Percentiles rank a stretch among this genome's conserved stretches.
Evolutionary conservation across 1,140 invertebrate species (phyloP).

Genomic region (Holotrichia oblita): DNA sequence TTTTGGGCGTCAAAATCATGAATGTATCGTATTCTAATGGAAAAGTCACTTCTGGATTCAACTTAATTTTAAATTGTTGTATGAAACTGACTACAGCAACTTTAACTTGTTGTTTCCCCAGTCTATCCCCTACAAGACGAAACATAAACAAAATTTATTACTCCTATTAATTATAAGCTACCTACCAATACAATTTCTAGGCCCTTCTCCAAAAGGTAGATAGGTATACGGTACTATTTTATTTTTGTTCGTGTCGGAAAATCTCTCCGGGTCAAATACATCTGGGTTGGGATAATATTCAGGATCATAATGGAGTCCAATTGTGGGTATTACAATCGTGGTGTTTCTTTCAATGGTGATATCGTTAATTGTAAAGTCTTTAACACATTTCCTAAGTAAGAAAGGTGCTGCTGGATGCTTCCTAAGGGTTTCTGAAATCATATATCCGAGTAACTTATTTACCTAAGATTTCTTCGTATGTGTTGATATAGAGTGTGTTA

Average conservation of each 20-base stretch:
- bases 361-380: slow-evolving; percentile 63
- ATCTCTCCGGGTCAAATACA: slow-evolving; percentile 74
- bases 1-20: not conserved
- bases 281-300: slow-evolving; percentile 72
- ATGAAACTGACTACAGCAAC: not conserved
- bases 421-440: slow-evolving; percentile 65
- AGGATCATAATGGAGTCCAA: slow-evolving; percentile 72
- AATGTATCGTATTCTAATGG: not conserved
- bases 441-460: no score
- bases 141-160: not conserved
- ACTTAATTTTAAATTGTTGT: not conserved
- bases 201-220: slow-evolving; percentile 68
- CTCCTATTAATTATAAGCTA: not conserved
- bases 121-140: slow-evolving; percentile 11
- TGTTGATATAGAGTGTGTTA: no score
- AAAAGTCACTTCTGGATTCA: not conserved
- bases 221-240: slow-evolving; percentile 40
- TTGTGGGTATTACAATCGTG: slow-evolving; percentile 64
- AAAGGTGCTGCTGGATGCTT: slow-evolving; percentile 66
- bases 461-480: no score
- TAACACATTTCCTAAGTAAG: slow-evolving; percentile 63
- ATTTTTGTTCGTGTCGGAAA: slow-evolving; percentile 64
- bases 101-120: slow-evolving; percentile 34
- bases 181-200: slow-evolving; percentile 66
- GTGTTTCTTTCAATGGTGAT: slow-evolving; percentile 64